phyloP scores from a whole-genome alignment of 2,113 vertebrate genomes.

The Phasianus colchicus region DNA sequence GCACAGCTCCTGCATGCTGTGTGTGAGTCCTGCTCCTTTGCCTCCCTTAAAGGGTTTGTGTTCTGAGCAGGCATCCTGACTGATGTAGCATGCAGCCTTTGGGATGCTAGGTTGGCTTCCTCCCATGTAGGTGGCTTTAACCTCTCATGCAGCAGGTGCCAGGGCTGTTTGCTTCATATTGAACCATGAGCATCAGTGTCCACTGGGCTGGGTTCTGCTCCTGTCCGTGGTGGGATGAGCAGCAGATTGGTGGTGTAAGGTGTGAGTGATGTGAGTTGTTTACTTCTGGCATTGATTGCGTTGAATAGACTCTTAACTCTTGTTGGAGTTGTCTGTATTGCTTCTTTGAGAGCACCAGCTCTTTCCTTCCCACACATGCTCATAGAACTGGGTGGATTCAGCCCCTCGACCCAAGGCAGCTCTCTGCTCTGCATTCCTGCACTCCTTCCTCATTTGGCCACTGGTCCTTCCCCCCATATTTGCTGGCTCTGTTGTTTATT shows the following conservation, averaged over 20 bases:
- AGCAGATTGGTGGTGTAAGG: fast-evolving
- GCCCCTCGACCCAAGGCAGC: neutral
- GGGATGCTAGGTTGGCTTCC: neutral
- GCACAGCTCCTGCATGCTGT: fast-evolving
- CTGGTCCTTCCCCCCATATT: too few relatives aligned
- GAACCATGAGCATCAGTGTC: neutral
- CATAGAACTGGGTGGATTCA: neutral
- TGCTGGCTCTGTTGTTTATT: too few relatives aligned
- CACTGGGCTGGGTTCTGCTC: neutral
- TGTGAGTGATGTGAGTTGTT: neutral
- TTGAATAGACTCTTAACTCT: neutral
- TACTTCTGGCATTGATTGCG: neutral
- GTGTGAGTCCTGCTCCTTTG: neutral
- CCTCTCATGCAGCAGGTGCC: fast-evolving
- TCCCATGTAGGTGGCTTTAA: neutral
- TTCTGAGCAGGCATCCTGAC: neutral
- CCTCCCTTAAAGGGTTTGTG: neutral
- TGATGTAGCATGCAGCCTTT: neutral
- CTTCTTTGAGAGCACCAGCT: neutral
- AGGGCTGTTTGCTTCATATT: neutral
- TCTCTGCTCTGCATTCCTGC: neutral
- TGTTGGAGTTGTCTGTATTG: neutral
- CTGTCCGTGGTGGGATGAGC: fast-evolving
- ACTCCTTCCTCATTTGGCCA: too few relatives aligned
- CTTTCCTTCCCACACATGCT: neutral